A percentile compares a stretch with the other conserved stretches of the same genome.
These are phyloP conservation scores for Strigamia maritima DNA, from an alignment of 2,888 invertebrate species.

Conservation along the genomic window DNA sequence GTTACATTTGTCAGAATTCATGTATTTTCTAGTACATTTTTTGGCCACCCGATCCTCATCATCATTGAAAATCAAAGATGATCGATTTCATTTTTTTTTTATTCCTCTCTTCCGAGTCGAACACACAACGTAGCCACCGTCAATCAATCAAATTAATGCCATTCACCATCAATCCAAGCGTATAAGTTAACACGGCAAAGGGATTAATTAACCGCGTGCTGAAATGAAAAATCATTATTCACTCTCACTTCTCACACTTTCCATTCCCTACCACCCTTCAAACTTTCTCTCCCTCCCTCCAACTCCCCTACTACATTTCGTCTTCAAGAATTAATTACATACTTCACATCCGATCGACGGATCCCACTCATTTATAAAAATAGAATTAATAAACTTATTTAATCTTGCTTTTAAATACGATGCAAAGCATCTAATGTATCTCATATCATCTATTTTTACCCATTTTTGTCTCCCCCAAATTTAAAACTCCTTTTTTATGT, in stretches of 20 bases:
- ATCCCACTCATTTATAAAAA: neutral
- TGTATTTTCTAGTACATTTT: neutral
- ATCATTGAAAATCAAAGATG: neutral
- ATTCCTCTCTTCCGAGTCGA: neutral
- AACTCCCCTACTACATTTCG: constrained; percentile 1
- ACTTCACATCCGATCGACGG: constrained; percentile 19
- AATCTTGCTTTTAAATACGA: neutral
- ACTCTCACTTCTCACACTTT: constrained; percentile 20
- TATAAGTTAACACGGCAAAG: constrained; percentile 23
- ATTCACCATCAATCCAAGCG: constrained; percentile 19
- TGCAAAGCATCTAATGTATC: neutral
- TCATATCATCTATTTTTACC: neutral
- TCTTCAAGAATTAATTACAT: constrained; percentile 19
- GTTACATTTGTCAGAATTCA: neutral
- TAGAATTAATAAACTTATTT: constrained; percentile 1
- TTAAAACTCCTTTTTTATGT: neutral
- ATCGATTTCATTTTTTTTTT: neutral
- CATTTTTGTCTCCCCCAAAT: neutral
- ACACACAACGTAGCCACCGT: neutral
- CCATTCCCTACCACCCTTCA: neutral
- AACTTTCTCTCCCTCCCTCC: neutral
- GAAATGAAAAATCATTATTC: constrained; percentile 23
- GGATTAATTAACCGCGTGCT: constrained; percentile 23
- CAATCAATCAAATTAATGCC: constrained; percentile 19
- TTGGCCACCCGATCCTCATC: neutral